Evolutionary conservation across 2,113 vertebrate genomes (phyloP), one percentile per base, ranked within the genome.

Genomic region (Mesitornis unicolor): DNA sequence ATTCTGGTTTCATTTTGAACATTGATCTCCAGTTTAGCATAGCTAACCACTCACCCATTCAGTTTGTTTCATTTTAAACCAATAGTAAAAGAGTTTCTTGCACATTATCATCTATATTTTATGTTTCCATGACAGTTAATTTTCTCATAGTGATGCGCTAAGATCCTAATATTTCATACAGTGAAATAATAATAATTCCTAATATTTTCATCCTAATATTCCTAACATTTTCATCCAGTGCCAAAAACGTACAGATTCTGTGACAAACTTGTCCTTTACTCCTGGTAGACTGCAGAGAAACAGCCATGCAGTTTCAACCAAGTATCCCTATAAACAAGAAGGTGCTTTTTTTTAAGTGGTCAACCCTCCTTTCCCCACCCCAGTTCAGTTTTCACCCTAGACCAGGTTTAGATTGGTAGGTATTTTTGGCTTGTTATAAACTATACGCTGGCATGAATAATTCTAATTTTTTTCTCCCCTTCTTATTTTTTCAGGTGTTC

Each of bases 401-500:
- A 38, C 28, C 18, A 59, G 61, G 5, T 78, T 96, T 90, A 56
- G 51, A 17, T 77, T 70, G 54, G 65, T 54, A 91, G 45, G 11
- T 64, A 28, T 94, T 78, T 47, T 69, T 95, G 48, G 29, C n/a
- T 81, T 36, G 20, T 87, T 96, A 80, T 25, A 73, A 93, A 69
- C 38, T 61, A 11, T 65, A 53, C 47, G 31, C 75, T 90, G 81
- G 53, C 63, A 56, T 3, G 22, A 78, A 35, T 88, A 3, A 65
- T 89, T 93, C 88, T 93, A 53, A 92, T 84, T 95, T 86, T 83
- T 91, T 88, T 43, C 95, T 40, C 84, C 40, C 60, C n/a, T 85
- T 90, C 69, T 96, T 97, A 71, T 98, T 98, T 97, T n/a, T 96
- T 81, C 97, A 98, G 98, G 97, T 96, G 26, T 89, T 95, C 43